These are phyloP conservation scores for Chamaetylas fuelleborni DNA, from an alignment of 2,113 vertebrate species.

Conservation along the genomic window DNA sequence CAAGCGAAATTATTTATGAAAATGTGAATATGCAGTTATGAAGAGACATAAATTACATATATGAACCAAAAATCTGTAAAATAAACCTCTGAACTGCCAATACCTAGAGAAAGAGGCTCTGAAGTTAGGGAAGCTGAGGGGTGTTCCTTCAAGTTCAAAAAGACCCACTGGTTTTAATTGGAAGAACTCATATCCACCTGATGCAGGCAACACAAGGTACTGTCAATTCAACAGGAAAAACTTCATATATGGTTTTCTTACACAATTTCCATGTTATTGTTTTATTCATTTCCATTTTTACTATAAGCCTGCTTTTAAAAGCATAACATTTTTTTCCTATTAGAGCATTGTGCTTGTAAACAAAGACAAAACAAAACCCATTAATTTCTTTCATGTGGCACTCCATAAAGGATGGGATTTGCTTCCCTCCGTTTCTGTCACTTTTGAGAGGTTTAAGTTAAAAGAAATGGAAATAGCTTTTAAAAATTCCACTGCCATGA, in stretches of 20 bases:
- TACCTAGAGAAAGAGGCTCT: neutral
- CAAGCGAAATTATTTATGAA: neutral
- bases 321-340: neutral
- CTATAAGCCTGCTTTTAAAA: neutral
- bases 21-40: neutral
- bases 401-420: neutral
- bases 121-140: neutral
- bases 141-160: neutral
- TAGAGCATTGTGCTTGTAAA: neutral
- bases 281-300: neutral
- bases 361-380: neutral
- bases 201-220: neutral
- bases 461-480: slow-evolving; percentile 17
- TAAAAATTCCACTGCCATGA: neutral
- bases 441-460: neutral
- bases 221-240: neutral
- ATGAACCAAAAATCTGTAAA: neutral
- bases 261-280: neutral
- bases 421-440: neutral
- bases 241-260: neutral
- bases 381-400: neutral
- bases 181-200: neutral
- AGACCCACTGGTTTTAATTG: neutral
- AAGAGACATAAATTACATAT: neutral
- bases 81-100: neutral